Base-by-base conservation (phyloP, 2,888 invertebrate genomes). In the Tanytarsus gracilentus region DNA sequence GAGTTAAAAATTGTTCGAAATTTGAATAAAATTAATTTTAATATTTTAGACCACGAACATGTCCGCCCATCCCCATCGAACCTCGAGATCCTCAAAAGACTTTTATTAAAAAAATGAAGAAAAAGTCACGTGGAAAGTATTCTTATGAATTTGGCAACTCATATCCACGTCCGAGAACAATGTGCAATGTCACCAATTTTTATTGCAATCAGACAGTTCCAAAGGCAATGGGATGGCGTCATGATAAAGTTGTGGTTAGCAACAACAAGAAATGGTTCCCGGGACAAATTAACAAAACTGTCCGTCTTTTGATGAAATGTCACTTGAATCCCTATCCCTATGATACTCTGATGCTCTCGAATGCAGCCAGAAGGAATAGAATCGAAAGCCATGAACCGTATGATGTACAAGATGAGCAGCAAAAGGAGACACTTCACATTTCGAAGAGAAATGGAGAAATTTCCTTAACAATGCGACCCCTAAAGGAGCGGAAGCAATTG, bases 261-360 rank as follows among this genome's bases (percentile, higher is more conserved):
- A 11, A 25, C 6, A 14, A 40, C 8, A 55, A 26, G 14, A 40
- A 18, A n/a, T 55, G 55, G 55, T 40, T 14, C 27, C 55, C 55
- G 11, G 55, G 55, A 4, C 39, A 39, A 18, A 40, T 55, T 25
- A 55, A 55, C 40, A 36, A 21, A 39, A 40, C 18, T 14, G 55
- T 55, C 23, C 26, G 55, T 11, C 6, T 23, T 36, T 36, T 55
- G 18, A 55, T 55, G 55, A 55, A 55, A 18, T 40, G 40, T 14
- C 9, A 11, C 40, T 39, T 55, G 55, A 40, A 40, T 39, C 55
- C 55, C 7, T 55, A 33, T 55, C 55, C 55, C 14, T 55, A 55
- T 33, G 55, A 55, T 9, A 55, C 55, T 26, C 39, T 55, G n/a
- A n/a, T n/a, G n/a, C n/a, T n/a, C n/a, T 49, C 49, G 26, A 25